Evolutionary conservation across 37 sponge, comb jelly and placozoan species (phyloP).

Genomic region (Theonella swinhoei): DNA sequence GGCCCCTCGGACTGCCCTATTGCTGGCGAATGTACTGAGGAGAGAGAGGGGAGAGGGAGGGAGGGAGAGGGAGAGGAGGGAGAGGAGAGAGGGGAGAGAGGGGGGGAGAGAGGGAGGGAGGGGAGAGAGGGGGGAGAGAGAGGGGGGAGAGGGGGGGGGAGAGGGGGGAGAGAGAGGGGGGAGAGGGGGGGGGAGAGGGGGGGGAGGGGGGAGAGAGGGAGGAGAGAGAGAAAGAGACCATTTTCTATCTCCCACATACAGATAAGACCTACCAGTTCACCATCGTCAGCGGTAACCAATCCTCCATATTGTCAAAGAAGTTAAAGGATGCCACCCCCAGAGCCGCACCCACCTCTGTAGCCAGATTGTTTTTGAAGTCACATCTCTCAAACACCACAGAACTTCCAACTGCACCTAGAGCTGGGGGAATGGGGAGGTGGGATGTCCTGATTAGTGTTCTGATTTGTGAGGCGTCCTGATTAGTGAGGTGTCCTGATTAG

Average conservation of each 20-base stretch:
- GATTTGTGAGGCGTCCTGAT: no score
- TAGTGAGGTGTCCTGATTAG: no score
- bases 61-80: not conserved
- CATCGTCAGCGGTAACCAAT: conserved; percentile 7
- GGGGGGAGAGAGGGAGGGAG: not conserved
- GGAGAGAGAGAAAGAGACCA: not conserved
- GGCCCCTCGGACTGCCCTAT: conserved; percentile 12
- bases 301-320: not conserved
- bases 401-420: not conserved
- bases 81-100: not conserved
- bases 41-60: not conserved
- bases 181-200: not conserved
- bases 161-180: not conserved
- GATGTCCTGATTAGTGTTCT: no score
- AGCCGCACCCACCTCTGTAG: conserved; percentile 36
- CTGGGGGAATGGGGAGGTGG: no score
- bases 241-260: not conserved
- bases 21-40: not conserved
- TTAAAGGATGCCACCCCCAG: conserved; percentile 15
- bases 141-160: not conserved
- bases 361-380: conserved; percentile 15
- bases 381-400: conserved; percentile 35
- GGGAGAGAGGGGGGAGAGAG: not conserved
- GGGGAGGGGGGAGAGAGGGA: not conserved
- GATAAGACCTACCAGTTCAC: conserved; percentile 27